phyloP scores from a whole-genome alignment of 2,113 vertebrate species.

The Aythya baeri region DNA sequence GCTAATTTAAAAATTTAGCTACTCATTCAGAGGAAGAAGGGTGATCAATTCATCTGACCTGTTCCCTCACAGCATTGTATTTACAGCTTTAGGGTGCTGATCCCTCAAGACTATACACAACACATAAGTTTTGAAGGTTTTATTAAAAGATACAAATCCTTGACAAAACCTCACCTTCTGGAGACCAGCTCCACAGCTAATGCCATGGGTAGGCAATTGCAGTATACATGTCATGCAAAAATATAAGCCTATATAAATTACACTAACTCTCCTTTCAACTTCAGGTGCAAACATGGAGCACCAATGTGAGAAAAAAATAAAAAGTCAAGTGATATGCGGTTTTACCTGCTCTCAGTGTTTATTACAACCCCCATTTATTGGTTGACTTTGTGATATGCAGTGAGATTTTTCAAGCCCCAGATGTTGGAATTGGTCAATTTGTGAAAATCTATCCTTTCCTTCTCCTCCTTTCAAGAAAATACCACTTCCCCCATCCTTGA shows the following conservation, averaged over 20 bases:
- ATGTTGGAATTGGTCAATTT: background rate
- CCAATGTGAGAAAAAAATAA: background rate
- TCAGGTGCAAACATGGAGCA: background rate
- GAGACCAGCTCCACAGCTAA: background rate
- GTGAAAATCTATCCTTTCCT: background rate
- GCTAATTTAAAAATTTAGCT: background rate
- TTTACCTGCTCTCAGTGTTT: background rate
- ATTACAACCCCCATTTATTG: background rate
- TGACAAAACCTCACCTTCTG: background rate
- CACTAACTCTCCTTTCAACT: background rate
- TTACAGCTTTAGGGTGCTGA: background rate
- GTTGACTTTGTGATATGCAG: background rate
- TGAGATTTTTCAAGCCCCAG: background rate
- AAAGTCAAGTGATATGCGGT: background rate
- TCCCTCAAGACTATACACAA: background rate
- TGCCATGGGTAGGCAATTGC: background rate
- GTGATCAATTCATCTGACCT: background rate
- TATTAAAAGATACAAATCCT: background rate
- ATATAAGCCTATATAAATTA: accelerated
- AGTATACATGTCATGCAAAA: background rate
- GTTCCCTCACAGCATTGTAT: background rate
- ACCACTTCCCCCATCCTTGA: accelerated
- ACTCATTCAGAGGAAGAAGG: background rate
- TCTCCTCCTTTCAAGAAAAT: background rate
- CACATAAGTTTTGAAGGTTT: background rate